These are phyloP conservation scores for Sesamia inferens DNA, from an alignment of 2,888 invertebrate genomes.

Conservation along the genomic window DNA sequence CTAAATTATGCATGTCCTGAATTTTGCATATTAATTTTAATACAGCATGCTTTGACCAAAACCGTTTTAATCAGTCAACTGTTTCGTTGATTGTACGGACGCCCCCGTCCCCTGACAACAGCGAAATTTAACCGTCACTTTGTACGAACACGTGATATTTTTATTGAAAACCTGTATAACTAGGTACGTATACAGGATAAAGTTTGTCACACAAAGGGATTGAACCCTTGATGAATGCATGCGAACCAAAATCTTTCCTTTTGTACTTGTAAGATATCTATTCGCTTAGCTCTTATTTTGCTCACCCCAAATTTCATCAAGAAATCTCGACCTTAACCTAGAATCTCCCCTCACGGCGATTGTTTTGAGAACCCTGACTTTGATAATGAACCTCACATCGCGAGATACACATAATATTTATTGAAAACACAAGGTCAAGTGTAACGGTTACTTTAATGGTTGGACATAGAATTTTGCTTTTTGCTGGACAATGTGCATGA, in stretches of 20 bases:
- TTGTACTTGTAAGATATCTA: neutral
- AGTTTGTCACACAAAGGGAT: neutral
- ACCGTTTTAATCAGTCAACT: neutral
- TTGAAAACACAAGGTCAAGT: neutral
- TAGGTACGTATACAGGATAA: neutral
- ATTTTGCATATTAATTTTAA: neutral
- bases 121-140: neutral
- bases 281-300: neutral
- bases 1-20: neutral
- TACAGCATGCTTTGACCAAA: neutral
- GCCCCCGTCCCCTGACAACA: too few species aligned
- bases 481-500: neutral
- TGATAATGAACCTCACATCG: neutral
- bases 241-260: neutral
- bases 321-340: neutral
- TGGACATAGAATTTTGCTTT: neutral
- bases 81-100: neutral
- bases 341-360: neutral
- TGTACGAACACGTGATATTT: neutral
- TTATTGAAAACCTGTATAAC: neutral
- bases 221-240: neutral
- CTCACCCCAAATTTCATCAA: constrained; percentile 2
- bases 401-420: too few species aligned
- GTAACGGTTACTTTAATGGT: neutral
- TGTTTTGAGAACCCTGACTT: neutral